A percentile compares a stretch with the other conserved stretches of the same genome.
Conservation (phyloP, 2,113 vertebrate genomes). For the Corvus cornix region DNA sequence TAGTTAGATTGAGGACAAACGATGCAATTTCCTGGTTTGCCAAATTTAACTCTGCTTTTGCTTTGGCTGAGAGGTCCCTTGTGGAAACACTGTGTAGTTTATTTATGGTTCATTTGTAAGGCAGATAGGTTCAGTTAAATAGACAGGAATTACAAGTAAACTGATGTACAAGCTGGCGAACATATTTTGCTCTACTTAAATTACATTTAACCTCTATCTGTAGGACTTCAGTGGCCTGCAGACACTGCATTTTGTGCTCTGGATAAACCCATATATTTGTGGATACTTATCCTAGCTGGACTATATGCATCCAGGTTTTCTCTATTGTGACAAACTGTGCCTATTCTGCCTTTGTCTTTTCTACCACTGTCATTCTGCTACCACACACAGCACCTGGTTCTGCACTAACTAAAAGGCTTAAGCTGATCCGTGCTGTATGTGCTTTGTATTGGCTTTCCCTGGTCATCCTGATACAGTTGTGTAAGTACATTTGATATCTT, state of each 20-base stretch:
- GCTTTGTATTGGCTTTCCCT: background rate
- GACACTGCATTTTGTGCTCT: background rate
- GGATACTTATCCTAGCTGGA: background rate
- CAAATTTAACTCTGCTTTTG: slow-evolving; percentile 22
- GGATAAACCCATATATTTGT: background rate
- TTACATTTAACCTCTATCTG: background rate
- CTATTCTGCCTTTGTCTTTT: background rate
- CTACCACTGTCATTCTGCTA: background rate
- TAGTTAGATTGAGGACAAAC: slow-evolving; percentile 2
- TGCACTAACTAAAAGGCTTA: background rate
- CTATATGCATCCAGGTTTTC: background rate
- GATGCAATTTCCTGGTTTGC: background rate
- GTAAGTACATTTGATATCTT: background rate
- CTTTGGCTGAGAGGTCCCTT: background rate
- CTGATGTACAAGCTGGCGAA: background rate
- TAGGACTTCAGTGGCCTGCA: background rate
- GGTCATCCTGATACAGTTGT: background rate
- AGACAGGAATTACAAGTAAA: background rate
- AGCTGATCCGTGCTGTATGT: background rate
- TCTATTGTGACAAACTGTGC: accelerated
- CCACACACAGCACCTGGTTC: background rate
- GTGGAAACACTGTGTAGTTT: background rate
- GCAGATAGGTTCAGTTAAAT: background rate
- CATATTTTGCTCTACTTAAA: background rate
- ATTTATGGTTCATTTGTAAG: background rate